phyloP scores from a whole-genome alignment of 2,888 invertebrate species.

The Nephrotoma appendiculata region DNA sequence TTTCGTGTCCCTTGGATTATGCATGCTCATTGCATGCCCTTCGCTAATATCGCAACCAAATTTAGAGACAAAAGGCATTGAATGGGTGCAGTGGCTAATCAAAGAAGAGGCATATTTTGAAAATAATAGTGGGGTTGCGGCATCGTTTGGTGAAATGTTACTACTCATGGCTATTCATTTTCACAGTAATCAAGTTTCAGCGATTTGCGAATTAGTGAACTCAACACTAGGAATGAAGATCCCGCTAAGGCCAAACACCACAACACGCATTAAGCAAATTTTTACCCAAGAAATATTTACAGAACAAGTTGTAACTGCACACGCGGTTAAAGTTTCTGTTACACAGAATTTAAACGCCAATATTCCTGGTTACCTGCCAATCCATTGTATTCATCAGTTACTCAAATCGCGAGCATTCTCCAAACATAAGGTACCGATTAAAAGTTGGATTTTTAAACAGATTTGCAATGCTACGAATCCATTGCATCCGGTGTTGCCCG shows the following conservation, averaged over 20 bases:
- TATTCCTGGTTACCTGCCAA: constrained; percentile 82
- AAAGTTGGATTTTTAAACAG: constrained; percentile 92
- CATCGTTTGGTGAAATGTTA: constrained; percentile 91
- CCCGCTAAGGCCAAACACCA: constrained; percentile 67
- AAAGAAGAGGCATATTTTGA: constrained; percentile 82
- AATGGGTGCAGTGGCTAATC: constrained; percentile 90
- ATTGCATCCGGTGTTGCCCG: constrained; percentile 83
- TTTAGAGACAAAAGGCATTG: constrained; percentile 73
- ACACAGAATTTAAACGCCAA: constrained; percentile 77
- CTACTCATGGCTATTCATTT: constrained; percentile 93
- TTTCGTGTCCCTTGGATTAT: constrained; percentile 83
- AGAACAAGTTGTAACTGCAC: constrained; percentile 90
- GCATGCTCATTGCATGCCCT: constrained; percentile 90
- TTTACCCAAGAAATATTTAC: constrained; percentile 96
- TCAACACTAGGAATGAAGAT: constrained; percentile 92
- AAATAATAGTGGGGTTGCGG: constrained; percentile 67
- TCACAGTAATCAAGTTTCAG: constrained; percentile 84
- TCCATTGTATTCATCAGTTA: constrained; percentile 92
- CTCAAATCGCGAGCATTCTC: constrained; percentile 88
- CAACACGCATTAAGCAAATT: constrained; percentile 78
- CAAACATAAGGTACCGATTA: constrained; percentile 91
- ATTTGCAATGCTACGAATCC: constrained; percentile 81
- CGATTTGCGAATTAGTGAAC: constrained; percentile 87
- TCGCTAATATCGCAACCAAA: constrained; percentile 60
- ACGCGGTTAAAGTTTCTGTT: constrained; percentile 92